A percentile compares a stretch with the other conserved stretches of the same genome.
phyloP scores from a whole-genome alignment of 2,113 vertebrate species.

The Neolamprologus kungweensis region DNA sequence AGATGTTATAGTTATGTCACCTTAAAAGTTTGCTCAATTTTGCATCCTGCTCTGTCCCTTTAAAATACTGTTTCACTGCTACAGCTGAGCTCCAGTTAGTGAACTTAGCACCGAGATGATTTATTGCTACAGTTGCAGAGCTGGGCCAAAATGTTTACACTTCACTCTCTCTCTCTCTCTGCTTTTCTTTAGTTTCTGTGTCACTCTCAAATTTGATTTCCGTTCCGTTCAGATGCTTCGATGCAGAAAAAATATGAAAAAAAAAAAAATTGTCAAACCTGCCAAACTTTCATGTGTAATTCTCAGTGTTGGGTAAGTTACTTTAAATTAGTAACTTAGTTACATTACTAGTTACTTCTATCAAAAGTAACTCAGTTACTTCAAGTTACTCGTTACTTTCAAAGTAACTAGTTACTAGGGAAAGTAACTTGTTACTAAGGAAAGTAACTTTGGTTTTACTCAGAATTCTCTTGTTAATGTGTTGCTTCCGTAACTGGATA shows the following conservation, averaged over 20 bases:
- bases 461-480: no score
- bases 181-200: neutral
- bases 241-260: neutral
- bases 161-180: neutral
- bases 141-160: neutral
- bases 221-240: neutral
- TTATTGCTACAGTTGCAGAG: neutral
- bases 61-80: neutral
- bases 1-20: neutral
- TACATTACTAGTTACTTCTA: no score
- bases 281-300: neutral
- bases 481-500: no score
- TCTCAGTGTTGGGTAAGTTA: neutral
- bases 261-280: neutral
- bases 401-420: no score
- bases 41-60: neutral
- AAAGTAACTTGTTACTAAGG: no score
- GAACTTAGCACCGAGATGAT: neutral
- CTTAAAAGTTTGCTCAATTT: neutral
- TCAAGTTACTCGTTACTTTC: no score
- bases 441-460: no score
- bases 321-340: no score
- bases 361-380: no score
- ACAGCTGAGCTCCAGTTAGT: neutral
- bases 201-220: neutral